phyloP scores from a whole-genome alignment of 2,113 vertebrate species.

The Corythornis cristatus region DNA sequence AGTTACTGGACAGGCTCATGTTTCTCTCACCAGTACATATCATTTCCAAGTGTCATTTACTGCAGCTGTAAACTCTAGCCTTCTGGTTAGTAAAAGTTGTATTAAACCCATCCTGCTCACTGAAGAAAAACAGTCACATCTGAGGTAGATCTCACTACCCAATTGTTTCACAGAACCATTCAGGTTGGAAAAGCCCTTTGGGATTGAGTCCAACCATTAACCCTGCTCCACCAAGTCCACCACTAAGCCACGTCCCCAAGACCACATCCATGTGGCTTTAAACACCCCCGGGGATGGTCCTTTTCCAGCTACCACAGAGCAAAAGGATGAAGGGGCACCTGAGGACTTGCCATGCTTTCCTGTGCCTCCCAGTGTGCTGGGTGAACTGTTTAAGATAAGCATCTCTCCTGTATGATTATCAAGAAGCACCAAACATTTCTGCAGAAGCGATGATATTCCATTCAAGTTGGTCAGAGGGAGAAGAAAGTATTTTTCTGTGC shows the following conservation, averaged over 20 bases:
- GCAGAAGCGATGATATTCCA: background rate
- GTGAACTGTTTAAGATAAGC: background rate
- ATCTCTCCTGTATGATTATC: background rate
- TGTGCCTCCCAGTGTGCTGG: background rate
- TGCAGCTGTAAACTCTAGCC: constrained; percentile 36
- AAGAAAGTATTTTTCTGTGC: background rate
- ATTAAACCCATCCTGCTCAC: constrained; percentile 11
- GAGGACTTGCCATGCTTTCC: background rate
- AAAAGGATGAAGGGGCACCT: background rate
- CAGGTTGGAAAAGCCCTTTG: no score
- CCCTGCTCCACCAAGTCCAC: no score
- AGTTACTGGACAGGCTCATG: constrained; percentile 15
- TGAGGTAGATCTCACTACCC: background rate
- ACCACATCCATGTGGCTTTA: no score
- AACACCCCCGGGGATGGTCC: no score
- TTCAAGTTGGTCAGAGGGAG: background rate
- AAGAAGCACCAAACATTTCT: background rate
- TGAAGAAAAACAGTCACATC: constrained; percentile 15
- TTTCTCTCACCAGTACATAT: constrained; percentile 15
- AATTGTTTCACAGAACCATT: background rate
- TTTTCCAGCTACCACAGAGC: background rate
- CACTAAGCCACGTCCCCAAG: no score
- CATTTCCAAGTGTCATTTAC: constrained; percentile 58
- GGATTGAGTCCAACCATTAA: no score
- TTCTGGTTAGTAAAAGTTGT: constrained; percentile 35